Percentiles rank a stretch among this genome's conserved stretches.
Conservation (phyloP, 64 coral and sea anemone genomes). For the Dendrophyllia cribrosa region DNA sequence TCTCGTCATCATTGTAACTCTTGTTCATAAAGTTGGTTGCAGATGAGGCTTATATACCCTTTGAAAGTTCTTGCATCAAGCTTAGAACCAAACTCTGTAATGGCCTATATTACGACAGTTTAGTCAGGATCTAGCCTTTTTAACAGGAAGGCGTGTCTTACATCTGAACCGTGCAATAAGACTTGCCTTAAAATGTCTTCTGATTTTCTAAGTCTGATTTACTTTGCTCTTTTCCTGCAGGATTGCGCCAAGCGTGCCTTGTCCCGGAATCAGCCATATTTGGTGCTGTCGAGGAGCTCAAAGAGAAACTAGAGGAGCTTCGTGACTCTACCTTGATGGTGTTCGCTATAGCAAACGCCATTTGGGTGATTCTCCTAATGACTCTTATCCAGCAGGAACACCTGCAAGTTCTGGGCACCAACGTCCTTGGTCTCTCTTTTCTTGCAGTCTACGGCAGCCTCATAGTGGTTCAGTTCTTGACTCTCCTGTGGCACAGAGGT, state of each 20-base stretch:
- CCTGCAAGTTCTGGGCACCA: conserved; percentile 65
- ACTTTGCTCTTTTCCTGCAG: background rate
- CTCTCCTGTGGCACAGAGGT: conserved; percentile 89
- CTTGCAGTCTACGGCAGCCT: conserved; percentile 80
- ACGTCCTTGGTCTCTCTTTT: conserved; percentile 83
- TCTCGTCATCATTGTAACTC: no score
- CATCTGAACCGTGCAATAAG: no score
- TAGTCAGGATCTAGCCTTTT: no score
- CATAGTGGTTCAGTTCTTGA: conserved; percentile 85
- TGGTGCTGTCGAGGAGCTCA: conserved; percentile 81
- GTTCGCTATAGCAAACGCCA: conserved; percentile 71
- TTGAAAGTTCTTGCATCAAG: no score
- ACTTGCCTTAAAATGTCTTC: no score
- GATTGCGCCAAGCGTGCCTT: conserved; percentile 76
- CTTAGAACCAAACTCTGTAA: no score
- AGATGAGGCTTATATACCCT: no score
- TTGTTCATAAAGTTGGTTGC: no score
- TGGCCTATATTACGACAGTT: no score
- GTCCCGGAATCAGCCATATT: conserved; percentile 92
- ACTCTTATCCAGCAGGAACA: conserved; percentile 32
- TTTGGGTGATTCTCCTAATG: conserved; percentile 87
- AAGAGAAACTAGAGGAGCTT: conserved; percentile 93
- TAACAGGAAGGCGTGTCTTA: no score
- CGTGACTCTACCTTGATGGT: conserved; percentile 64
- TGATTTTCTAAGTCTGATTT: no score